Evolutionary conservation across 2,113 vertebrate species (phyloP).

Genomic region (Callospermophilus lateralis): DNA sequence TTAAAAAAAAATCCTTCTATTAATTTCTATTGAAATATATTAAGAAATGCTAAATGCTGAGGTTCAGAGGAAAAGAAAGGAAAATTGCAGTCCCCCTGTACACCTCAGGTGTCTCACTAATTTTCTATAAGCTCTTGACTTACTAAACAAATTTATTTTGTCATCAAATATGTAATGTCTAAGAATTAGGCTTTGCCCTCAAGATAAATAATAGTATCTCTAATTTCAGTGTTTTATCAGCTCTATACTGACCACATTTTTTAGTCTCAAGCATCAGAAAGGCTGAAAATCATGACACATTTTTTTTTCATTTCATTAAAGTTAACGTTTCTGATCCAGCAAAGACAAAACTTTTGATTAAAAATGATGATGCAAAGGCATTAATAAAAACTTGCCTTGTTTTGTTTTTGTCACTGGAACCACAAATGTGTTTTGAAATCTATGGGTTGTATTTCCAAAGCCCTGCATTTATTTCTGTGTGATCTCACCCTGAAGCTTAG

Average conservation of each 20-base stretch:
- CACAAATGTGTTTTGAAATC: conserved; percentile 9
- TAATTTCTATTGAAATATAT: conserved; percentile 15
- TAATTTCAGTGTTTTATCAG: not conserved
- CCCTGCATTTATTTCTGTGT: conserved; percentile 2
- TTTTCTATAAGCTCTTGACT: not conserved
- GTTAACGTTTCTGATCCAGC: not conserved
- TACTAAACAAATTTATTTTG: not conserved
- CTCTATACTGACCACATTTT: not conserved
- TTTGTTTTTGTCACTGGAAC: not conserved
- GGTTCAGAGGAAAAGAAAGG: not conserved
- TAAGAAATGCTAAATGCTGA: not conserved
- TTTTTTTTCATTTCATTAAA: conserved; percentile 42
- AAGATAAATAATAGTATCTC: not conserved
- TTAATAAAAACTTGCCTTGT: not conserved
- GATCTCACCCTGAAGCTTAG: not conserved
- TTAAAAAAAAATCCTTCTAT: not conserved
- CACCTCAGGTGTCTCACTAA: not conserved
- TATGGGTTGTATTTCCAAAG: conserved; percentile 13
- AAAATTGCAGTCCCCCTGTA: not conserved
- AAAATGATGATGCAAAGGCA: not conserved
- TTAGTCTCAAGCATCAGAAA: not conserved
- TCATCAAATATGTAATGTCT: not conserved
- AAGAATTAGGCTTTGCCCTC: not conserved
- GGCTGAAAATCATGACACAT: not conserved
- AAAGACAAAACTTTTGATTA: not conserved